Evolutionary conservation across 2,797 vertebrate genomes (phyloP).

Genomic region (Harpagifer antarcticus): DNA sequence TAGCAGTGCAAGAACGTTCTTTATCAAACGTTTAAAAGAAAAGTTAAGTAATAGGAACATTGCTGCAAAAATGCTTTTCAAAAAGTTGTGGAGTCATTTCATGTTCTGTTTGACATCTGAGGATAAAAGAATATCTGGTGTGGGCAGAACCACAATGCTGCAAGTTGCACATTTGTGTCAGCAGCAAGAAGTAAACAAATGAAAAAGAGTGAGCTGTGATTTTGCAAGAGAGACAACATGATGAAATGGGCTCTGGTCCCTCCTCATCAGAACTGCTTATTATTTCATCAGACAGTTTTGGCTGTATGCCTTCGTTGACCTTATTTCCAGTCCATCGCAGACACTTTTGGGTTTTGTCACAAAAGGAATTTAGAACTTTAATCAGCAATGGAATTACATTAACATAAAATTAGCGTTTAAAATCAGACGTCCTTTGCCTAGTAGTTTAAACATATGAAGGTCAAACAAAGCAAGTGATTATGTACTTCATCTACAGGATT

Average conservation of each 20-base stretch:
- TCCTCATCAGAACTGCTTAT: slow-evolving; percentile 48
- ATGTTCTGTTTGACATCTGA: slow-evolving; percentile 21
- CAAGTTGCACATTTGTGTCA: slow-evolving; percentile 44
- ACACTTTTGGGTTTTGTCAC: slow-evolving; percentile 25
- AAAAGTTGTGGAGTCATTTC: slow-evolving; percentile 18
- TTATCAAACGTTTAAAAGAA: slow-evolving; percentile 15
- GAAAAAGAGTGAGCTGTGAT: slow-evolving; percentile 22
- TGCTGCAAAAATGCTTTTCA: slow-evolving; percentile 8
- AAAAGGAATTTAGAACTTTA: neutral
- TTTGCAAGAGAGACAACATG: slow-evolving; percentile 42
- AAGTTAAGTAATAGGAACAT: slow-evolving; percentile 10
- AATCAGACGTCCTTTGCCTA: neutral
- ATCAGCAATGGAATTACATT: neutral
- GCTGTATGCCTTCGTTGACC: slow-evolving; percentile 23
- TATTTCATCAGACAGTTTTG: slow-evolving; percentile 51
- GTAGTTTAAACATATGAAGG: neutral
- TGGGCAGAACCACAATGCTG: slow-evolving; percentile 33
- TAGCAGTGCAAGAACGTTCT: neutral
- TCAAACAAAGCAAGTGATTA: neutral
- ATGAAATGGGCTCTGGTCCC: slow-evolving; percentile 47
- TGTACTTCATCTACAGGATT: neutral
- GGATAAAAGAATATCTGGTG: neutral
- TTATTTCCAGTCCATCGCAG: slow-evolving; percentile 31
- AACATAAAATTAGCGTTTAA: neutral
- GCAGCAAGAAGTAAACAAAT: slow-evolving; percentile 4